Percentiles rank a stretch among this genome's conserved stretches.
These are phyloP conservation scores for Phymastichus coffea DNA, from an alignment of 1,140 invertebrate genomes.

Conservation along the genomic window DNA sequence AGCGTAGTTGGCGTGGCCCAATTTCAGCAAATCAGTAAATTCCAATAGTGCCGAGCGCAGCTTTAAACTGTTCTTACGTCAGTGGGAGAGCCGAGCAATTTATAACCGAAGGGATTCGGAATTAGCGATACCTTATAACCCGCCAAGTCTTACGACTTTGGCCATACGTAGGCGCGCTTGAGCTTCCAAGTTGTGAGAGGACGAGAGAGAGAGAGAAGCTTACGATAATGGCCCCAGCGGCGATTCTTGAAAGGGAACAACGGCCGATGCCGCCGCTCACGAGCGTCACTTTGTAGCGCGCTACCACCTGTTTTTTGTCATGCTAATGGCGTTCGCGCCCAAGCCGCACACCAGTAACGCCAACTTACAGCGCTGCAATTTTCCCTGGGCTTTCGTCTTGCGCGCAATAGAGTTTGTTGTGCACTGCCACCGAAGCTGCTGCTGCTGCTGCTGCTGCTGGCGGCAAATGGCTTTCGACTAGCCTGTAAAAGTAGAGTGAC, in stretches of 20 bases:
- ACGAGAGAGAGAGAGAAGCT: too few relatives aligned
- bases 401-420: too few relatives aligned
- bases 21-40: constrained; percentile 48
- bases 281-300: not conserved
- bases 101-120: constrained; percentile 43
- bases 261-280: not conserved
- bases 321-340: constrained; percentile 3
- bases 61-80: constrained; percentile 45
- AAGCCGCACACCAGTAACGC: constrained; percentile 15
- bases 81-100: constrained; percentile 34
- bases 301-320: not conserved
- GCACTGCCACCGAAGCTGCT: too few relatives aligned
- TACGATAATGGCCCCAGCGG: constrained; percentile 18
- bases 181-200: too few relatives aligned
- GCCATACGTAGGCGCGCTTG: constrained; percentile 12
- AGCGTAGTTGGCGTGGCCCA: constrained; percentile 35
- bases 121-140: constrained; percentile 42
- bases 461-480: too few relatives aligned
- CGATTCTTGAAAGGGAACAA: constrained; percentile 21
- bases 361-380: constrained; percentile 7
- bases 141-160: constrained; percentile 2
- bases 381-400: too few relatives aligned
- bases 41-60: constrained; percentile 47
- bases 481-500: too few relatives aligned
- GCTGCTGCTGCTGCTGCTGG: too few relatives aligned